Base-by-base conservation (phyloP, 2,797 vertebrate genomes). In the Anguilla megastoma region DNA sequence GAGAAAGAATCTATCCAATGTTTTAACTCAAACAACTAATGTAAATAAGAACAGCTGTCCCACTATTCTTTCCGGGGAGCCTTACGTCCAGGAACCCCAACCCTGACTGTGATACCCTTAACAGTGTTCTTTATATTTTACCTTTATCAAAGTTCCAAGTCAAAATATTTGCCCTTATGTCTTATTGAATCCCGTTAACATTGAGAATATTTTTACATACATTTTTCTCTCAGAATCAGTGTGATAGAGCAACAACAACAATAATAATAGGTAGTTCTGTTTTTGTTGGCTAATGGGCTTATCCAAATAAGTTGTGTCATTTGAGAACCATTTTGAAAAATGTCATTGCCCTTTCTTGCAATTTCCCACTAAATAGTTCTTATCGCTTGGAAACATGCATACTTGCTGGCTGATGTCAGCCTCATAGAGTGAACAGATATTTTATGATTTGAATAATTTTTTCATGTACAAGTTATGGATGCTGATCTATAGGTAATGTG, bases 311-410 rank as follows among this genome's bases (percentile, higher is more conserved):
- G 90, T 90, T 89, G 87, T 93, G 94, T 94, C 93, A 93, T 93
- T 92, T 94, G 86, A 92, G 66, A 90, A 88, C 66, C 87, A 90
- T 91, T 86, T 87, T 90, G 91, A 92, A 91, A 91, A 94, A 92
- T 89, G 86, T 79, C 90, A 93, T 92, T 92, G 90, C 90, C 91
- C 88, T 91, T 92, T 91, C 87, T 90, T 79, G 88, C 91, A 89
- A 95, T 95, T 96, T 95, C 90, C 92, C 93, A 91, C 90, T 92
- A 94, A 94, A 87, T 88, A 83, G 87, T 87, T 90, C 94, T 95
- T 96, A 96, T 96, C 95, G 95, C 94, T 93, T 95, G 94, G 94
- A 95, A 95, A 95, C 95, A 90, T 93, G 93, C 89, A 88, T 93
- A 91, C 93, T 95, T 93, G 92, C 90, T 88, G 89, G 89, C 92